Conservation (phyloP, 1,140 invertebrate genomes). For the Pseudomyrmex sp. region DNA sequence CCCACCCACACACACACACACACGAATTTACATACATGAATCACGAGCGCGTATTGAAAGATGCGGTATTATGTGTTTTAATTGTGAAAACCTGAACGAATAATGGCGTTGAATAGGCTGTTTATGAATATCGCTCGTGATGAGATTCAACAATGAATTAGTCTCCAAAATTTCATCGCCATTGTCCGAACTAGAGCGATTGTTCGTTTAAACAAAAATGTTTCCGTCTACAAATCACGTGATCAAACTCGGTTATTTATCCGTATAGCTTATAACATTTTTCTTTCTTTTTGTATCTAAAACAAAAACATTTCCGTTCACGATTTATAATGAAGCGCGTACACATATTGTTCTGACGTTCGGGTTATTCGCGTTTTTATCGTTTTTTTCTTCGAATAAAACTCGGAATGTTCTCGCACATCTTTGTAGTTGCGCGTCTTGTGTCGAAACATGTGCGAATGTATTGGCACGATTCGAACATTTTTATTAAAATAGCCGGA, state of each 20-base stretch:
- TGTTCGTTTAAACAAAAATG: slow-evolving; percentile 22
- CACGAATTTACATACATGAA: slow-evolving; percentile 28
- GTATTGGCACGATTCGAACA: no score
- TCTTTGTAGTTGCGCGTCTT: no score
- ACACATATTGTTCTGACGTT: neutral
- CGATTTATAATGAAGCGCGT: slow-evolving; percentile 23
- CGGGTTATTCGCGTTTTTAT: neutral
- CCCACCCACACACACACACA: no score
- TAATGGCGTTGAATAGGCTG: slow-evolving; percentile 23
- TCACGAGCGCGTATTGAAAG: slow-evolving; percentile 4
- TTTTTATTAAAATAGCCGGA: neutral
- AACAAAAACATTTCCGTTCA: neutral
- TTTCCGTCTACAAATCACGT: slow-evolving; percentile 16
- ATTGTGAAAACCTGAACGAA: slow-evolving; percentile 30
- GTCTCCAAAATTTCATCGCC: slow-evolving; percentile 9
- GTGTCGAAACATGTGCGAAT: no score
- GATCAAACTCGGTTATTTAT: slow-evolving; percentile 26
- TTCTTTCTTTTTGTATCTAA: slow-evolving; percentile 13
- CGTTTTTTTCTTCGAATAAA: no score
- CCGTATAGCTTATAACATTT: slow-evolving; percentile 8
- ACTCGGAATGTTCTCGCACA: no score
- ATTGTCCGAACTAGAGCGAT: slow-evolving; percentile 28
- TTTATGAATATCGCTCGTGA: slow-evolving; percentile 21
- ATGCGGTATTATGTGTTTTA: slow-evolving; percentile 30
- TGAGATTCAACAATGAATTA: slow-evolving; percentile 29